These are phyloP conservation scores for Cephus spinipes DNA, from an alignment of 2,888 invertebrate genomes.

Conservation along the genomic window DNA sequence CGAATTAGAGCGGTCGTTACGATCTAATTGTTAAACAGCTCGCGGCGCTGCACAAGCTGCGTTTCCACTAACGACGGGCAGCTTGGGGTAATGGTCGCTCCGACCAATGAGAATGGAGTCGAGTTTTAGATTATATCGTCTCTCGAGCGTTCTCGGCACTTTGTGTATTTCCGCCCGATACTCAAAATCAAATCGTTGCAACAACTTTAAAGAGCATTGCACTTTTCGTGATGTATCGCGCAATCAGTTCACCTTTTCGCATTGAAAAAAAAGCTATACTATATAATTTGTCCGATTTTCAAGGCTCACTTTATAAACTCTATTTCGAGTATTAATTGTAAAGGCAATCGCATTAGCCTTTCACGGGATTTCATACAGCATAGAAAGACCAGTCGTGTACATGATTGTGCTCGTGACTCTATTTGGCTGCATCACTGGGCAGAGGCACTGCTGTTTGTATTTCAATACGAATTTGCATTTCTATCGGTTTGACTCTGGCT, in stretches of 20 bases:
- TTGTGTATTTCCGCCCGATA: not conserved
- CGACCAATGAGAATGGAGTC: conserved; percentile 18
- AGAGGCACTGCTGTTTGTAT: conserved; percentile 28
- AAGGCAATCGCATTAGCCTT: not conserved
- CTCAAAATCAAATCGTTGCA: not conserved
- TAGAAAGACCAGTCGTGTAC: not conserved
- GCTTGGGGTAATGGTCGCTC: conserved; percentile 31
- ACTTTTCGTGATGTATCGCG: not conserved
- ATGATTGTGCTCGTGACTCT: conserved; percentile 12
- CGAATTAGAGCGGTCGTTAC: conserved; percentile 17
- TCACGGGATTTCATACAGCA: not conserved
- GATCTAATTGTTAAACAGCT: conserved; percentile 31
- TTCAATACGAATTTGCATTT: conserved; percentile 36
- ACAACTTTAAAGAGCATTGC: not conserved
- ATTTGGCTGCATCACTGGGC: conserved; percentile 31
- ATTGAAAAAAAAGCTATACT: not conserved
- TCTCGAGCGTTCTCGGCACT: not conserved
- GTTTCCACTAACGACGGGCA: conserved; percentile 28
- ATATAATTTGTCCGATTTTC: not conserved
- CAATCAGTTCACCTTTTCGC: not conserved
- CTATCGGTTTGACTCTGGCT: conserved; percentile 17
- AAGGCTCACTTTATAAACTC: not conserved
- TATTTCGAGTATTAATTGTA: not conserved
- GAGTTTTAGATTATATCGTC: conserved; percentile 15
- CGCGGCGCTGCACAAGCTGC: conserved; percentile 13